Evolutionary conservation across 2,888 invertebrate species (phyloP).

Genomic region (Ypsolopha sequella): DNA sequence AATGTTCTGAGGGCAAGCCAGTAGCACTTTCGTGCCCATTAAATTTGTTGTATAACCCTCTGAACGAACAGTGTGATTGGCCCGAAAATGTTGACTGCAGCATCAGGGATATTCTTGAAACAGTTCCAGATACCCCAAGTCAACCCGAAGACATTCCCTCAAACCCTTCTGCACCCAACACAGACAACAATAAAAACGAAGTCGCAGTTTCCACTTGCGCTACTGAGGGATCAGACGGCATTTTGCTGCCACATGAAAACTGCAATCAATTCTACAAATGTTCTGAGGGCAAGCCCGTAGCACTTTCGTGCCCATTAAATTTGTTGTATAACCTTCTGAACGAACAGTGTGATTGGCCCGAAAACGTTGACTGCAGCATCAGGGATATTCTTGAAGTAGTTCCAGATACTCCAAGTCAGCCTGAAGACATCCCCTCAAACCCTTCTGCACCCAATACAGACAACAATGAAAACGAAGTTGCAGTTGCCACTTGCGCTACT

Average conservation of each 20-base stretch:
- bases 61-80: neutral
- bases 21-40: neutral
- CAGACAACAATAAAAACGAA: neutral
- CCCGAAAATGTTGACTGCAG: constrained; percentile 13
- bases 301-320: neutral
- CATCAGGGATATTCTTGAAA: no score
- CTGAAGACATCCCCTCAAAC: neutral
- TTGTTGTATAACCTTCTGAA: neutral
- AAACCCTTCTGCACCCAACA: neutral
- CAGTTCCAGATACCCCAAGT: neutral
- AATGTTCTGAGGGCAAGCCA: neutral
- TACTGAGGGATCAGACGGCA: neutral
- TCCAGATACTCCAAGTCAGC: neutral
- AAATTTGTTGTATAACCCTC: neutral
- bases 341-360: neutral
- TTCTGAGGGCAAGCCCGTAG: neutral
- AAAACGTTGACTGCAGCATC: constrained; percentile 13
- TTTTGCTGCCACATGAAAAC: neutral
- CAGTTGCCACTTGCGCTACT: neutral
- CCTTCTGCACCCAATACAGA: neutral
- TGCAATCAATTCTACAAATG: constrained; percentile 1
- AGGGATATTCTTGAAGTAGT: no score
- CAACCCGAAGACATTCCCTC: neutral
- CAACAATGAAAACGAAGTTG: neutral
- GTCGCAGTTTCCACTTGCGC: neutral